Evolutionary conservation across 2,113 vertebrate species (phyloP).

Genomic region (Archocentrus centrarchus): DNA sequence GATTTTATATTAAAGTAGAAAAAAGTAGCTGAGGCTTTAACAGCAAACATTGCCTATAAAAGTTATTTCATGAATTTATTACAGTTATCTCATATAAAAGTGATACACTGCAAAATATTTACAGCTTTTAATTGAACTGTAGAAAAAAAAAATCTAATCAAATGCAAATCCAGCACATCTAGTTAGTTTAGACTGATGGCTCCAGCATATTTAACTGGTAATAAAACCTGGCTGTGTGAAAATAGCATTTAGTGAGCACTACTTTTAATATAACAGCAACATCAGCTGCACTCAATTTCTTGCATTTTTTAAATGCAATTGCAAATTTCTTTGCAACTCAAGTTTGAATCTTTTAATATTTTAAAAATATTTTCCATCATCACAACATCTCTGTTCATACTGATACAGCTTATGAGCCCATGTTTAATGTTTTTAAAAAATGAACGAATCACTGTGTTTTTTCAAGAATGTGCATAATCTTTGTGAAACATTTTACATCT

Average conservation of each 20-base stretch:
- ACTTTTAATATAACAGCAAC: background rate
- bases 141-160: background rate
- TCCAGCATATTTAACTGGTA: background rate
- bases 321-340: background rate
- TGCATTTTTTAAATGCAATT: background rate
- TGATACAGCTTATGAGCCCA: too few species aligned
- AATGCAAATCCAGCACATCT: too few species aligned
- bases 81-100: background rate
- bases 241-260: background rate
- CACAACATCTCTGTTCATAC: too few species aligned
- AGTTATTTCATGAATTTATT: background rate
- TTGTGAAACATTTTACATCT: constrained; percentile 4
- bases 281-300: background rate
- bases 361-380: background rate
- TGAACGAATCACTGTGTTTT: background rate
- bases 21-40: background rate
- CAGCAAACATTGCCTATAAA: background rate
- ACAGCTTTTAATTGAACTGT: background rate
- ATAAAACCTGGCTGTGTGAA: background rate
- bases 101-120: background rate
- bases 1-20: background rate
- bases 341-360: background rate
- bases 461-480: background rate
- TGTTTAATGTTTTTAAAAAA: too few species aligned
- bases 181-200: background rate